These are phyloP conservation scores for Phthorimaea operculella DNA, from an alignment of 1,140 invertebrate species.

Conservation along the genomic window DNA sequence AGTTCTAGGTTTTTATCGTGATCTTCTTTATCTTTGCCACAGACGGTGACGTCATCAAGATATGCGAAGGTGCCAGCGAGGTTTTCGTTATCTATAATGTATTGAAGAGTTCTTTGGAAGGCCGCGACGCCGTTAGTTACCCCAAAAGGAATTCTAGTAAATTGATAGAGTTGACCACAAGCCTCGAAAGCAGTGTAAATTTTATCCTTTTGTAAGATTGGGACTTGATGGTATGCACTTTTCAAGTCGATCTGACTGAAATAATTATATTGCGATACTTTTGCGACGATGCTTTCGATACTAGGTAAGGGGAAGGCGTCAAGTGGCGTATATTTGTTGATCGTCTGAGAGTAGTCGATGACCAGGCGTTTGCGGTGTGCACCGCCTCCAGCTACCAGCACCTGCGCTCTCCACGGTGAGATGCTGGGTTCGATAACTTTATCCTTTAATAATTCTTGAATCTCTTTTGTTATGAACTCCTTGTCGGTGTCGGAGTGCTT, in stretches of 20 bases:
- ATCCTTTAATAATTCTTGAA: not conserved
- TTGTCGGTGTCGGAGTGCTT: not conserved
- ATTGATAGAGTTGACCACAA: constrained; percentile 15
- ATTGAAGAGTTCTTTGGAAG: constrained; percentile 15
- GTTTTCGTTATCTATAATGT: constrained; percentile 12
- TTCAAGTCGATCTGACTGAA: constrained; percentile 9
- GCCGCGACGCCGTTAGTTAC: constrained; percentile 23
- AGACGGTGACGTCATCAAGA: constrained; percentile 22
- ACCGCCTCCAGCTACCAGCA: not conserved
- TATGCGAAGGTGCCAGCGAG: constrained; percentile 10
- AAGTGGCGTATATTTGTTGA: constrained; percentile 5
- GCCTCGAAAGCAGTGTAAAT: not conserved
- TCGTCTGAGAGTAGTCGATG: constrained; percentile 9
- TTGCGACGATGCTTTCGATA: not conserved
- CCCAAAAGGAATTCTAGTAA: constrained; percentile 17
- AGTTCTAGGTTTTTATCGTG: constrained; percentile 17
- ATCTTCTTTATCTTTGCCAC: constrained; percentile 15
- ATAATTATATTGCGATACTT: constrained; percentile 5
- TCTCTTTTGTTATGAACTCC: not conserved
- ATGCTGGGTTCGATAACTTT: constrained; percentile 6
- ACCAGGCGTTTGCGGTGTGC: constrained; percentile 4
- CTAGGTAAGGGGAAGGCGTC: constrained; percentile 7
- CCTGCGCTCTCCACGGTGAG: not conserved
- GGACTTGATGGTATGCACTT: constrained; percentile 1
- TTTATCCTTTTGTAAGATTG: not conserved